These are phyloP conservation scores for Salarias fasciatus DNA, from an alignment of 2,797 vertebrate genomes.

Conservation along the genomic window DNA sequence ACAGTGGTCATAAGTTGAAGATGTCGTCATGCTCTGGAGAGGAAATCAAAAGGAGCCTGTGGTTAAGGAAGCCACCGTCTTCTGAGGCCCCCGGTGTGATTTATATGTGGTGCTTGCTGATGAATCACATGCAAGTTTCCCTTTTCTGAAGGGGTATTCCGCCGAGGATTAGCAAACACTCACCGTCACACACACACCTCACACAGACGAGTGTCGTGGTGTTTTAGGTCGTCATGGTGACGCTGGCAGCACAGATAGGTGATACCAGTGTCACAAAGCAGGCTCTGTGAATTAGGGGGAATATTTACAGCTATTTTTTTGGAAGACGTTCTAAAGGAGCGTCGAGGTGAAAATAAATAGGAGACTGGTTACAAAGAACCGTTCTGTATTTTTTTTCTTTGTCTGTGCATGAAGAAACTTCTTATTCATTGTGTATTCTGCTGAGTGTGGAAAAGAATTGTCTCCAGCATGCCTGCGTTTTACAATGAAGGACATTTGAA, in stretches of 20 bases:
- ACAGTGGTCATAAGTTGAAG: conserved; percentile 42
- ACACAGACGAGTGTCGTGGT: conserved; percentile 29
- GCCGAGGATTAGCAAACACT: conserved; percentile 31
- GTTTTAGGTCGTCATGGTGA: conserved; percentile 55
- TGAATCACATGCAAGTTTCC: conserved; percentile 27
- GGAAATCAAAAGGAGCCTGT: conserved; percentile 44
- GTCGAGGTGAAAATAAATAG: conserved; percentile 9
- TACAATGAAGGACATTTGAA: conserved; percentile 33
- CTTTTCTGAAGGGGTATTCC: conserved; percentile 36
- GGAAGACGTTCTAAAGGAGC: conserved; percentile 29
- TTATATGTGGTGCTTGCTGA: conserved; percentile 38
- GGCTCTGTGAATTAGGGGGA: conserved; percentile 10
- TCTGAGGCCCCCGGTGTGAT: conserved; percentile 20
- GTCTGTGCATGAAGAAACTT: conserved; percentile 19
- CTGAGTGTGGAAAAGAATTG: conserved; percentile 6
- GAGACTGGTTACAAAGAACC: background rate
- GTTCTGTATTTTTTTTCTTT: conserved; percentile 27
- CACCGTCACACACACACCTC: conserved; percentile 20
- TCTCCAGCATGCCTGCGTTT: conserved; percentile 12
- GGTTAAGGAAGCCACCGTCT: conserved; percentile 37
- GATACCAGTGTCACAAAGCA: conserved; percentile 6
- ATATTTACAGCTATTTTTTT: conserved; percentile 39
- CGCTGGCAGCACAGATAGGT: conserved; percentile 18
- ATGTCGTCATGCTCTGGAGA: conserved; percentile 48
- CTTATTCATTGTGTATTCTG: conserved; percentile 6